Evolutionary conservation across 2,797 vertebrate species (phyloP).

Genomic region (Rhyacichthys aspro): DNA sequence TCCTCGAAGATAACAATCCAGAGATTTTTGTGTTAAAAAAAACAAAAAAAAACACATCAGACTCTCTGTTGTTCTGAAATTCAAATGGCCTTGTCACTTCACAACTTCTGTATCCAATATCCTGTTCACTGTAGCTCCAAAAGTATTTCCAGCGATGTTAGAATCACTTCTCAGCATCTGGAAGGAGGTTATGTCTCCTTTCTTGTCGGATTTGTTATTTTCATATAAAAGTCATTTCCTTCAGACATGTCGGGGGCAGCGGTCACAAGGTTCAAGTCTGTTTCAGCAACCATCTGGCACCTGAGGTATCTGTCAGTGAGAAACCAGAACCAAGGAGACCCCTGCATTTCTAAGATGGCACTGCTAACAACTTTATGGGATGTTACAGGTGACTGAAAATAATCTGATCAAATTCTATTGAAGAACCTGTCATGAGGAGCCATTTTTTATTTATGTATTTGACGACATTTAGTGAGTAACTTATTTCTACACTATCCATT

Average conservation of each 20-base stretch:
- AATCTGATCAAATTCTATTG: too few species aligned
- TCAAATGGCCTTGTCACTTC: background rate
- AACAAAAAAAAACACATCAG: background rate
- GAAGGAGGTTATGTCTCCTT: background rate
- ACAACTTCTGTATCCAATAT: background rate
- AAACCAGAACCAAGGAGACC: background rate
- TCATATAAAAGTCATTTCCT: background rate
- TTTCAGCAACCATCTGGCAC: background rate
- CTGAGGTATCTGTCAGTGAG: background rate
- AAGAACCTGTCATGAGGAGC: too few species aligned
- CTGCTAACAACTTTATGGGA: too few species aligned
- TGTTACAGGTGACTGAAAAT: too few species aligned
- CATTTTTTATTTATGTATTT: too few species aligned
- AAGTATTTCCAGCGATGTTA: too few species aligned
- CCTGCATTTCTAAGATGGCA: too few species aligned
- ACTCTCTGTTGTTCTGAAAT: background rate
- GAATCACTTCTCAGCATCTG: background rate
- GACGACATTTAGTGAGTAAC: too few species aligned
- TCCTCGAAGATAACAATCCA: too few species aligned
- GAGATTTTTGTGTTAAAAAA: too few species aligned
- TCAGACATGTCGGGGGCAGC: background rate
- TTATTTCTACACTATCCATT: too few species aligned
- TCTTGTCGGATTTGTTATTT: constrained; percentile 3
- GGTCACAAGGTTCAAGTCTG: constrained; percentile 2
- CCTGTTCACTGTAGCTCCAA: background rate